A percentile compares a stretch with the other conserved stretches of the same genome.
Evolutionary conservation across 1,140 invertebrate species (phyloP).

Genomic region (Hermatobates lingyangjiaoensis): DNA sequence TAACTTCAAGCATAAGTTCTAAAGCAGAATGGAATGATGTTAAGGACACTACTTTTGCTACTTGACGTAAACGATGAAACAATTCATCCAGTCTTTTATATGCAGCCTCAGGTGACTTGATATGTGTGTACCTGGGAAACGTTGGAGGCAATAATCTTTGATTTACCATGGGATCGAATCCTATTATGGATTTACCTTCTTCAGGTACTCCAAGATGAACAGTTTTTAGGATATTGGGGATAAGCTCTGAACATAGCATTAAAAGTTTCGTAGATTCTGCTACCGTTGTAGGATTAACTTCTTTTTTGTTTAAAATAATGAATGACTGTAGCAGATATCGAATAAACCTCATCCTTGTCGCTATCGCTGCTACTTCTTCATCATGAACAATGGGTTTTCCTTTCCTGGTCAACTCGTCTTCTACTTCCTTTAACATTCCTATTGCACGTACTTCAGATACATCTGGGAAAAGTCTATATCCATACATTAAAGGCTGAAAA

Average conservation of each 20-base stretch:
- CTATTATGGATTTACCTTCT: constrained; percentile 33
- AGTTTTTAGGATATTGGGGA: constrained; percentile 61
- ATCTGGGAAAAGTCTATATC: constrained; percentile 69
- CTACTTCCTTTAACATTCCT: constrained; percentile 71
- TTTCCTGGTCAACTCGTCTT: constrained; percentile 51
- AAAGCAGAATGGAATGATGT: constrained; percentile 62
- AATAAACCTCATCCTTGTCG: constrained; percentile 65
- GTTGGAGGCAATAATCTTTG: constrained; percentile 86
- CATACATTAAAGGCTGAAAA: constrained; percentile 83
- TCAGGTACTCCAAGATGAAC: constrained; percentile 37
- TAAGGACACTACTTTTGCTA: constrained; percentile 62
- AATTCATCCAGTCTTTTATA: constrained; percentile 69
- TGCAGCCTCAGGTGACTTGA: constrained; percentile 64
- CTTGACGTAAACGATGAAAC: constrained; percentile 54
- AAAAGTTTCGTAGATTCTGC: constrained; percentile 43
- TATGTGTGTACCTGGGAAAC: constrained; percentile 92
- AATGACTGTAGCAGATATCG: constrained; percentile 68
- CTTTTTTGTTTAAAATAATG: constrained; percentile 35
- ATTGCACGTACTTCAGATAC: constrained; percentile 63
- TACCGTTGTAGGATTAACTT: constrained; percentile 24
- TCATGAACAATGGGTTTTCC: constrained; percentile 1
- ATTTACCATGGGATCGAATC: constrained; percentile 89
- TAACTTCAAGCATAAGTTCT: constrained; percentile 90
- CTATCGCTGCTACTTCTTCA: constrained; percentile 26
- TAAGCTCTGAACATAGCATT: constrained; percentile 50